Evolutionary conservation across 2,113 vertebrate species (phyloP), one percentile per base, ranked within the genome.

Genomic region (Cnemophilus loriae): DNA sequence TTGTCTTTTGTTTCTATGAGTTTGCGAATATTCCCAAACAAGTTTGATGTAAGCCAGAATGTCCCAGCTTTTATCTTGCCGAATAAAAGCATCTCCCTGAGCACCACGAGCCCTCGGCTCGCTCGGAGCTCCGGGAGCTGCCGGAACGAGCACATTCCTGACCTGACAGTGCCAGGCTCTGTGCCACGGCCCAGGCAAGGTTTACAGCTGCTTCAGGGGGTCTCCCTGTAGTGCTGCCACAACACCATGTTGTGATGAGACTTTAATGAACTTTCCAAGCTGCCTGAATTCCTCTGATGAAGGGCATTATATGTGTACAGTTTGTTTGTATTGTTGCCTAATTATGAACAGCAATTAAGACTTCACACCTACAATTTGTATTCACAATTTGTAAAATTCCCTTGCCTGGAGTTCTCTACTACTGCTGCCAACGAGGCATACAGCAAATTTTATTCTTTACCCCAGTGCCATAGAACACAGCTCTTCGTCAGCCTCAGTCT

Each of bases 1-100:
- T 90, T 96, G 95, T 94, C 94, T 93, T 96, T 96, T 96, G 95
- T 97, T 94, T 95, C 93, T 74, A 75, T 82, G 92, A 95, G 68
- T 90, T 83, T 93, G 88, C 90, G 80, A 94, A 85, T 92, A 92
- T 83, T 90, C 95, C 82, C 94, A 83, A 85, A 70, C 82, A 80
- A 94, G 67, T 94, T 91, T 95, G 96, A 90, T 96, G 88, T 30
- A 88, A 95, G 79, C 88, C 95, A 95, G 90, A 78, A 30, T 27
- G 55, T 67, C 63, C 75, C 67, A 39, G 79, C 79, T 94, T 91
- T 95, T 61, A 73, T 85, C 85, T 59, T 18, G 15, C 57, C 5
- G 6, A 82, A 78, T 47, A 47, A 91, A 87, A 95, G 56, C 84
- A 64, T 52, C 56, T 93, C 79, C 73, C 88, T 53, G 79, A 61